phyloP scores from a whole-genome alignment of 2,888 invertebrate genomes.

The Idaea straminata region DNA sequence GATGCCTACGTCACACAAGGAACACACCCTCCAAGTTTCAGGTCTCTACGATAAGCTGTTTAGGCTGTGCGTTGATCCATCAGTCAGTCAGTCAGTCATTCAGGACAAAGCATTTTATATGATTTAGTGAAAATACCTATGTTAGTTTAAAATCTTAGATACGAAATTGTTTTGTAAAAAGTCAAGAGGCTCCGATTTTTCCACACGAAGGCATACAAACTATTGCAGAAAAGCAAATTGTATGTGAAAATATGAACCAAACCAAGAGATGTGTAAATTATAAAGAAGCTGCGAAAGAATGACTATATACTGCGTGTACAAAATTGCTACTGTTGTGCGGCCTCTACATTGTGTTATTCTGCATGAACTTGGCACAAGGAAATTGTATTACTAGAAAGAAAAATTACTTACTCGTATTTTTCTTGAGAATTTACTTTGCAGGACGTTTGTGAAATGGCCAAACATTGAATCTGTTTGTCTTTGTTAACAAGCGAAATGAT shows the following conservation, averaged over 20 bases:
- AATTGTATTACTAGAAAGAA: background rate
- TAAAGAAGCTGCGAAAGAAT: background rate
- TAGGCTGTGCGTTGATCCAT: no score
- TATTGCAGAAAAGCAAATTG: background rate
- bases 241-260: background rate
- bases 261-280: background rate
- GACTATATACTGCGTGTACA: background rate
- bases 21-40: no score
- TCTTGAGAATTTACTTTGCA: slow-evolving; percentile 1
- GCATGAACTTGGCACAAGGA: background rate
- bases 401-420: background rate
- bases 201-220: background rate
- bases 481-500: no score
- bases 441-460: background rate
- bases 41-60: no score
- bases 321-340: background rate
- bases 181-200: no score
- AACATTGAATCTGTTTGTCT: no score
- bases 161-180: background rate
- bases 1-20: no score
- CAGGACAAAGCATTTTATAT: no score
- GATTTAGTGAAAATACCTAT: no score
- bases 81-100: no score
- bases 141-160: no score
- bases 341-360: background rate